phyloP scores from a whole-genome alignment of 2,113 vertebrate species.

The Oreochromis tanganicae region DNA sequence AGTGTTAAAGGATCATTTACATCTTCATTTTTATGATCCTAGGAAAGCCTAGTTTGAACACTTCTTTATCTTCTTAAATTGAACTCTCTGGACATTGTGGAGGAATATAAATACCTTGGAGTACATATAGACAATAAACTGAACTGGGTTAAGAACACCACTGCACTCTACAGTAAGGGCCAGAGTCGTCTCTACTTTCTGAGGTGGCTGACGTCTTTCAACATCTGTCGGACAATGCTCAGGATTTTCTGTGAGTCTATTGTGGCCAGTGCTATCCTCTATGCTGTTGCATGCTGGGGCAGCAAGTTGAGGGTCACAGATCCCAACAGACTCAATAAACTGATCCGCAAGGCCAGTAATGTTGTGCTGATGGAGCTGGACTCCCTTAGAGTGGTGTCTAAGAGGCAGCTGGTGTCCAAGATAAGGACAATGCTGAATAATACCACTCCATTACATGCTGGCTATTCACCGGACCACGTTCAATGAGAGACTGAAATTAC shows the following conservation, averaged over 20 bases:
- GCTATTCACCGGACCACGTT: not conserved
- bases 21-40: no score
- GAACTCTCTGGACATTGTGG: no score
- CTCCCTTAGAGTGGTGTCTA: not conserved
- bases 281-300: fast-evolving
- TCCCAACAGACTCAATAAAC: not conserved
- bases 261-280: not conserved
- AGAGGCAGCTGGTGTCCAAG: not conserved
- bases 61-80: no score
- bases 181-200: not conserved
- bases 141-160: not conserved
- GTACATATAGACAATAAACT: not conserved
- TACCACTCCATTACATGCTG: not conserved
- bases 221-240: not conserved
- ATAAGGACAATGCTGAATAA: not conserved
- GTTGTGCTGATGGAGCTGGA: not conserved
- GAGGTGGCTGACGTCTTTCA: not conserved
- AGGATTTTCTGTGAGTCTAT: not conserved
- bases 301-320: not conserved
- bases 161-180: not conserved
- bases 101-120: no score
- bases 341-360: not conserved
- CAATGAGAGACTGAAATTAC: not conserved
- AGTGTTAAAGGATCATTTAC: no score
- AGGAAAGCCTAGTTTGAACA: no score